Base-by-base conservation (phyloP, 2,113 vertebrate species). In the Megaptera novaeangliae region DNA sequence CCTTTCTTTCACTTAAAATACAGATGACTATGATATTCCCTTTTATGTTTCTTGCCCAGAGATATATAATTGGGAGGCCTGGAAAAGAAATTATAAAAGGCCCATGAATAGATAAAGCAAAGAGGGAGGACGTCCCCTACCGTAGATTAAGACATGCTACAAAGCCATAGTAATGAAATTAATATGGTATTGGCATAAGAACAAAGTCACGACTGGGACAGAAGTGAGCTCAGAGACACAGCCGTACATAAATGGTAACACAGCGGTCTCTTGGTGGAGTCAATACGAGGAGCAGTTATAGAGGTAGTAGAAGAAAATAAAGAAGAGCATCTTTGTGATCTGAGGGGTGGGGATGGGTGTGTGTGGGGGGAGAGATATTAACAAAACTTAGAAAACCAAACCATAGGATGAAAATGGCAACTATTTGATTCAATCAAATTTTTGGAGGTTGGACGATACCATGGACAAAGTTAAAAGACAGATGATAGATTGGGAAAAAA, bases 1-100 rank as follows among this genome's bases (percentile, higher is more conserved):
- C 36, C 25, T 72, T 87, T 61, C 57, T 90, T 25, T 94, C 87
- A 71, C 46, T 81, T 80, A 74, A 91, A 83, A 78, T 71, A 55
- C 36, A 88, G 55, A 44, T 69, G 81, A 41, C 2, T 84, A 29
- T 88, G 39, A 18, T 64, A 55, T 81, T 72, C 9, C 18, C 69
- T 66, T 85, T 84, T 85, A 61, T 66, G 15, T 75, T 74, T 91
- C 29, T 98, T 82, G 15, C 5, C 15, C 29, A 88, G 39, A 94
- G 18, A 31, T 39, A n/a, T 72, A 59, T 61, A 92, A 89, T 36
- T 59, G 52, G 39, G 36, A 88, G 9, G 46, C 77, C 55, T 69
- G 49, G 31, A 94, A 93, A 57, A 31, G 34, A 82, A 66, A 86
- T 36, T 87, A 39, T 55, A 64, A 93, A 92, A 80, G 87, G 18